Base-by-base conservation (phyloP, 2,113 vertebrate genomes). In the Lipotes vexillifer region DNA sequence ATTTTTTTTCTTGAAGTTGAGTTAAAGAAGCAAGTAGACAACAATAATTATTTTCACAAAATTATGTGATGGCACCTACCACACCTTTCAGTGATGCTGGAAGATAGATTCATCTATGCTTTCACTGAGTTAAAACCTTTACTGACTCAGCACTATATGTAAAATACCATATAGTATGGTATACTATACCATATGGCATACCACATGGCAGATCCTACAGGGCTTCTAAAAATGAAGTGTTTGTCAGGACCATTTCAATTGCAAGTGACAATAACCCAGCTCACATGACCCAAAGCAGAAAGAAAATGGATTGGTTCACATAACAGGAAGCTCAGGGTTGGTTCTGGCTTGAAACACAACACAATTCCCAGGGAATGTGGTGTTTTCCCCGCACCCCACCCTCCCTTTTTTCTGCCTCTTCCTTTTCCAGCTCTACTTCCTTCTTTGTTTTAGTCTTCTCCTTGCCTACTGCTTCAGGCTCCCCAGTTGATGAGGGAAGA, bases 31-130 rank as follows among this genome's bases (percentile, higher is more conserved):
- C 44, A 75, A 93, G 41, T 52, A 75, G 12, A 57, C 15, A 68
- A 86, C 61, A 17, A 69, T 75, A 66, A 85, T 36, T 44, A 41
- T 66, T 77, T 93, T 86, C 20, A 66, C n/a, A 77, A 55, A 77
- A 44, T 75, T 93, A 78, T 68, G 29, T 36, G 15, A 1, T 15
- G 14, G 52, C 36, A n/a, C 10, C 15, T 77, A 55, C 10, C 57
- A 52, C 5, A 84, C 59, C 27, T 77, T 86, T 86, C 59, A 27
- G 3, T 20, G 46, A 68, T 44, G n/a, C 27, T 41, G 9, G 36
- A n/a, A 83, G 29, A 55, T 27, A 66, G 27, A 68, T 63, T 49
- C 55, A 74, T 49, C 10, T n/a, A 69, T 46, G 63, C 17, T 87
- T 36, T 31, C n/a, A 68, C 2, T 87, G 23, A 59, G 17, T 59